Evolutionary conservation across 2,888 invertebrate genomes (phyloP).

Genomic region (Sesamia inferens): DNA sequence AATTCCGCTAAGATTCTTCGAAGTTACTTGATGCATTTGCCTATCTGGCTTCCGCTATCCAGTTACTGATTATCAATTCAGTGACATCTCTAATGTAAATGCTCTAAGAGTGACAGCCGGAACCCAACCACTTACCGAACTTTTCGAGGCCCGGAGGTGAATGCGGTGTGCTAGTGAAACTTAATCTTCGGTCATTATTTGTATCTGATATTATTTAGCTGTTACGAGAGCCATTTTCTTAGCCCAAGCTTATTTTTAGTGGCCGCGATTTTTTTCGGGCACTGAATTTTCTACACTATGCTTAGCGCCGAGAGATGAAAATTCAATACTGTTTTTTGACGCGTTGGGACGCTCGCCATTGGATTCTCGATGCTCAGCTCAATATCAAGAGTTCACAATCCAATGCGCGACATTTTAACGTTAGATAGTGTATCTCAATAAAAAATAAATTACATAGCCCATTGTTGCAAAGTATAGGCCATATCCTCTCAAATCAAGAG

Average conservation of each 20-base stretch:
- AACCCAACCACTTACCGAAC: neutral
- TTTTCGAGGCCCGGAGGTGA: neutral
- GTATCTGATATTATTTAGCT: too few species aligned
- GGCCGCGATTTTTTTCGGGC: too few species aligned
- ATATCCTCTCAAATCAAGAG: neutral
- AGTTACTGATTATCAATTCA: neutral
- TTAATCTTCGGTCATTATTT: neutral
- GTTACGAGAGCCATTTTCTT: neutral
- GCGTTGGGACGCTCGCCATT: too few species aligned
- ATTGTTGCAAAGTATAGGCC: neutral
- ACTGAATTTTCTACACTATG: too few species aligned
- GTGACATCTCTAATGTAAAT: neutral
- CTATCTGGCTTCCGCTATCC: neutral
- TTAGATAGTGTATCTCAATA: neutral
- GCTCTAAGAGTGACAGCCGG: neutral
- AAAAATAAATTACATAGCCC: neutral
- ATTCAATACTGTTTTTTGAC: too few species aligned
- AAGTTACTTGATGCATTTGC: neutral
- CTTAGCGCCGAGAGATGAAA: too few species aligned
- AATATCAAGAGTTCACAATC: neutral
- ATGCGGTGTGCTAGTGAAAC: neutral
- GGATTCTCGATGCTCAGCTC: too few species aligned
- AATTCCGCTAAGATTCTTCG: neutral
- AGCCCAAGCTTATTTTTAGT: neutral
- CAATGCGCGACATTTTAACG: neutral